Evolutionary conservation across 1,140 invertebrate genomes (phyloP).

Genomic region (Mizuhopecten yessoensis): DNA sequence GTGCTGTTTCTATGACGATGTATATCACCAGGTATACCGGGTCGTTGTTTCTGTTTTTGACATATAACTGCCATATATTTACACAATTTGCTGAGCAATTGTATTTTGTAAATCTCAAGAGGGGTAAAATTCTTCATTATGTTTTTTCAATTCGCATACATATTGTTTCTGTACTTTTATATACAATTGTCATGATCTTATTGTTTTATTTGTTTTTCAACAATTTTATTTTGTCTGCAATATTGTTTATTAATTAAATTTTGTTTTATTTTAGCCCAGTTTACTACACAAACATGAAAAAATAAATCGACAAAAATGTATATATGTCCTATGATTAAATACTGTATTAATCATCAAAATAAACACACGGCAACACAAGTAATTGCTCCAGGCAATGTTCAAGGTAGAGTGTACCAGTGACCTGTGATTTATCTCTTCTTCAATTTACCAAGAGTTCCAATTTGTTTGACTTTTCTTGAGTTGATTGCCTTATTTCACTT

Average conservation of each 20-base stretch:
- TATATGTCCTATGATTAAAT: no score
- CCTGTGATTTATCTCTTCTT: no score
- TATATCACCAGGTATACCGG: no score
- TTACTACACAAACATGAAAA: not conserved
- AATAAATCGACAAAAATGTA: no score
- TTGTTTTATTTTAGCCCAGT: not conserved
- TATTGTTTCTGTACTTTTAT: not conserved
- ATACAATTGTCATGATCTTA: not conserved
- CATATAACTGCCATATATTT: not conserved
- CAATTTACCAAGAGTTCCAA: no score
- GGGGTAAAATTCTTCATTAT: not conserved
- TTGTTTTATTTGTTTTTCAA: not conserved
- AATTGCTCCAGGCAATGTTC: no score
- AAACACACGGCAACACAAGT: no score
- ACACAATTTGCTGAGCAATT: not conserved
- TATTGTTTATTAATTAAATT: not conserved
- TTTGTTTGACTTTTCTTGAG: no score
- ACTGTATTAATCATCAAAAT: no score
- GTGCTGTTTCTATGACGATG: no score
- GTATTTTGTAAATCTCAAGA: not conserved
- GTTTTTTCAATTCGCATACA: not conserved
- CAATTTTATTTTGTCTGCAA: constrained; percentile 7
- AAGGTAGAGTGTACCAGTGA: no score
- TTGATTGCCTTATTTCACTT: no score
- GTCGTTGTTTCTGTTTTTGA: not conserved